A percentile compares a stretch with the other conserved stretches of the same genome.
phyloP scores from a whole-genome alignment of 2,888 invertebrate species.

The Campopleginae sp. region DNA sequence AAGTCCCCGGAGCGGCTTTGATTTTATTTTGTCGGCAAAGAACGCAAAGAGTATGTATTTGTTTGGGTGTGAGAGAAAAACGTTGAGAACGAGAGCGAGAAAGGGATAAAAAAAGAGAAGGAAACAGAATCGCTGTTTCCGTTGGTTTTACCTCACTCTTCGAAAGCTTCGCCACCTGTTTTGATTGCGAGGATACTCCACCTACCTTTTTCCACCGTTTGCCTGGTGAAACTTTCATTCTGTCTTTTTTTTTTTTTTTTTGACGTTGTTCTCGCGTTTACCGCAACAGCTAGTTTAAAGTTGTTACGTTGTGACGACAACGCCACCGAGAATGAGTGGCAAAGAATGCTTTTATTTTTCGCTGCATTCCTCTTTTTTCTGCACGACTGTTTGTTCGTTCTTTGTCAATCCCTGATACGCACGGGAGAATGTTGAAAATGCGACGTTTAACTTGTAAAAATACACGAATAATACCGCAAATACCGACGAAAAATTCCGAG shows the following conservation, averaged over 20 bases:
- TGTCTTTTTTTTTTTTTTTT: constrained; percentile 39
- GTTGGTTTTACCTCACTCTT: constrained; percentile 31
- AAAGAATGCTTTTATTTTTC: constrained; percentile 36
- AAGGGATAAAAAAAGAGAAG: background rate
- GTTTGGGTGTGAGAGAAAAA: constrained; percentile 7
- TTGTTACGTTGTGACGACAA: constrained; percentile 28
- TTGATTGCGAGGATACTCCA: constrained; percentile 70
- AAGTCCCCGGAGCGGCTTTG: constrained; percentile 72
- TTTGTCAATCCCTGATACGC: constrained; percentile 30
- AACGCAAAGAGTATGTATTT: constrained; percentile 27
- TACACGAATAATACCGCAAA: constrained; percentile 5
- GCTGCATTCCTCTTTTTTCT: constrained; percentile 24
- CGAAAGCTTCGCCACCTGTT: constrained; percentile 70
- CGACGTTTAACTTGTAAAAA: constrained; percentile 52
- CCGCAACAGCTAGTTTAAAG: constrained; percentile 54
- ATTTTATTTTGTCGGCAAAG: constrained; percentile 74
- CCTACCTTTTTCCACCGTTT: constrained; percentile 26
- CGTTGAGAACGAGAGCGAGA: background rate
- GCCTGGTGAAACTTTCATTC: constrained; percentile 3
- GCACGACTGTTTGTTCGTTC: constrained; percentile 4
- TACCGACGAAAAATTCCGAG: constrained; percentile 32
- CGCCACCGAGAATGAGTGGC: constrained; percentile 21
- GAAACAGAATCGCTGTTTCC: constrained; percentile 43
- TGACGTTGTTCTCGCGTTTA: constrained; percentile 22
- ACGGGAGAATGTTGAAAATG: constrained; percentile 7